Conservation (phyloP, 2,113 vertebrate genomes). For the Paramormyrops kingsleyae region DNA sequence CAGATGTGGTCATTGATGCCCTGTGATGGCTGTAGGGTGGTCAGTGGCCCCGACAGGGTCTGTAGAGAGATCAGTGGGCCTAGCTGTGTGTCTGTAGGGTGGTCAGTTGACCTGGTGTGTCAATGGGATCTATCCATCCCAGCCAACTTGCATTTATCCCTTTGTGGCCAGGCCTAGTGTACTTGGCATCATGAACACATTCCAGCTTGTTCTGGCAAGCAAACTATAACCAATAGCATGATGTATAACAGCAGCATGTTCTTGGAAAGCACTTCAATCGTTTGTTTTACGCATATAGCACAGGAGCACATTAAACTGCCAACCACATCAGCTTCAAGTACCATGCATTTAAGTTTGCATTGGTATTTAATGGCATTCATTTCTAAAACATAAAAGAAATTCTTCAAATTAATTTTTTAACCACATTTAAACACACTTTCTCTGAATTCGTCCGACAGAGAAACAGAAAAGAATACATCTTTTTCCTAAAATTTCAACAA, state of each 20-base stretch:
- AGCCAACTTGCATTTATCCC: not conserved
- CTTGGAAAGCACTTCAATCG: not conserved
- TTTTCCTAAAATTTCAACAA: not conserved
- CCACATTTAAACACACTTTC: not conserved
- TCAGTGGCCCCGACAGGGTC: not conserved
- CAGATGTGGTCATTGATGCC: not conserved
- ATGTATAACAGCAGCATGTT: not conserved
- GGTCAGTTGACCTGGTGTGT: not conserved
- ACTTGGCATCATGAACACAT: not conserved
- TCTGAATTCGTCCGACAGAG: not conserved
- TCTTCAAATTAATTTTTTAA: not conserved
- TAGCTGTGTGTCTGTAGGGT: not conserved
- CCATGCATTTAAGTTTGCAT: not conserved
- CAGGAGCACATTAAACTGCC: not conserved
- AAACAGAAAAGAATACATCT: not conserved
- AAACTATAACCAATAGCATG: not conserved
- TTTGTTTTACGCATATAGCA: not conserved
- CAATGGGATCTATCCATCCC: not conserved
- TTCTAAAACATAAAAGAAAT: not conserved
- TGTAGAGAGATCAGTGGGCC: not conserved
- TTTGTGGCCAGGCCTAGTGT: not conserved
- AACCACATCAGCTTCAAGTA: not conserved
- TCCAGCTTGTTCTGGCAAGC: not conserved
- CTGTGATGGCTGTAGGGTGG: not conserved
- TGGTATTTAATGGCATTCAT: not conserved